Base-by-base conservation (phyloP, 2,113 vertebrate genomes). In the Mirounga angustirostris region DNA sequence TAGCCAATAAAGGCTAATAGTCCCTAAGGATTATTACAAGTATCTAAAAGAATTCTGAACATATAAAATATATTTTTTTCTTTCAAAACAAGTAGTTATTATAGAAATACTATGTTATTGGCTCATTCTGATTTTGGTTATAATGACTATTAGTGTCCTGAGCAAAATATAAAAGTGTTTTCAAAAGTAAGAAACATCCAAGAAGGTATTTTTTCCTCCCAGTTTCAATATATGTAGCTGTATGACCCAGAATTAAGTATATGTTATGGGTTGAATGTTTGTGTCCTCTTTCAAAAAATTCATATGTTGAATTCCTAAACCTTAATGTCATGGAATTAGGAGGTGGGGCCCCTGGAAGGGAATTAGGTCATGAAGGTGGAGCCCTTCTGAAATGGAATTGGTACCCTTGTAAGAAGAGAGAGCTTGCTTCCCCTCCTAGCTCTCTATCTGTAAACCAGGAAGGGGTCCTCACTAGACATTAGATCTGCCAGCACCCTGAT, bases 191-290 rank as follows among this genome's bases (percentile, higher is more conserved):
- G 54, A 96, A 91, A 52, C 6, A 76, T 22, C 30, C 9, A 63
- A 59, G 67, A 79, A 83, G 28, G 15, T 61, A 30, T 85, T 69
- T 89, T 94, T 94, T 33, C 6, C 33, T 63, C 96, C 93, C 33
- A 80, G 54, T 76, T 91, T 98, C 74, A 74, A 7, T 95, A 61
- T 88, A 12, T 81, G 22, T 71, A 86, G 24, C 90, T 98, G 11
- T 21, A 56, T 96, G 69, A 71, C 8, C 13, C 5, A 81, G 58
- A 95, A 92, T 15, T 92, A 4, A 91, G 14, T 86, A 33, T 80
- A 36, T 88, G 63, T 52, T 87, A 59, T 50, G 18, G 63, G 46
- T 21, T 40, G 61, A 88, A 61, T 71, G n/a, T 86, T 86, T 76
- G 19, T 33, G 28, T 63, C 46, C n/a, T 22, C 71, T 14, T 15